Evolutionary conservation across 92 coral and sea anemone species (phyloP).

Genomic region (Paramuricea clavata): DNA sequence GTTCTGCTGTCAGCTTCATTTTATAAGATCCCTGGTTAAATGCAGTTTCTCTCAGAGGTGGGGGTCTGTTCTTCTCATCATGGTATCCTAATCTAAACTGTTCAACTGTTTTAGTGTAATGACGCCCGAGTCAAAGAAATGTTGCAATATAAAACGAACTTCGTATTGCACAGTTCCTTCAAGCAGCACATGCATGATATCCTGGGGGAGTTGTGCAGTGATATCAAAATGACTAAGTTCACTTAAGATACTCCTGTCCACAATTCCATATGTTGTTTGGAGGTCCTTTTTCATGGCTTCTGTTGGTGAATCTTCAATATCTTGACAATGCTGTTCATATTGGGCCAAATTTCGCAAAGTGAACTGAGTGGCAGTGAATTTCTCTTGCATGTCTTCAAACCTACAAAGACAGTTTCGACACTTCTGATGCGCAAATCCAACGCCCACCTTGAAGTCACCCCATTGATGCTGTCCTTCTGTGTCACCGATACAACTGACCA

Average conservation of each 20-base stretch:
- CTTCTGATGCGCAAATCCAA: slow-evolving; percentile 1
- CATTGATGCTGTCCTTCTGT: slow-evolving; percentile 18
- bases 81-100: slow-evolving; percentile 12
- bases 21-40: slow-evolving; percentile 46
- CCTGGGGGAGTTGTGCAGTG: neutral
- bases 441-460: slow-evolving; percentile 2
- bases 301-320: slow-evolving; percentile 9
- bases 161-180: slow-evolving; percentile 58
- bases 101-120: slow-evolving; percentile 13
- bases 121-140: slow-evolving; percentile 3
- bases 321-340: neutral
- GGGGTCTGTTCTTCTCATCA: slow-evolving; percentile 39
- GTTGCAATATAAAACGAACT: neutral
- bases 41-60: slow-evolving; percentile 37
- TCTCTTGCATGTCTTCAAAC: neutral
- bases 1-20: slow-evolving; percentile 44
- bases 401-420: neutral
- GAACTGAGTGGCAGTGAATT: neutral
- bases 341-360: neutral
- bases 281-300: neutral
- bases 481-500: slow-evolving; percentile 10
- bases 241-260: neutral
- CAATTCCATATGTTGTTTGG: slow-evolving; percentile 21
- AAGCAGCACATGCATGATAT: slow-evolving; percentile 71
- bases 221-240: neutral